Conservation (phyloP, 2,113 vertebrate genomes). For the Megaceryle maxima region DNA sequence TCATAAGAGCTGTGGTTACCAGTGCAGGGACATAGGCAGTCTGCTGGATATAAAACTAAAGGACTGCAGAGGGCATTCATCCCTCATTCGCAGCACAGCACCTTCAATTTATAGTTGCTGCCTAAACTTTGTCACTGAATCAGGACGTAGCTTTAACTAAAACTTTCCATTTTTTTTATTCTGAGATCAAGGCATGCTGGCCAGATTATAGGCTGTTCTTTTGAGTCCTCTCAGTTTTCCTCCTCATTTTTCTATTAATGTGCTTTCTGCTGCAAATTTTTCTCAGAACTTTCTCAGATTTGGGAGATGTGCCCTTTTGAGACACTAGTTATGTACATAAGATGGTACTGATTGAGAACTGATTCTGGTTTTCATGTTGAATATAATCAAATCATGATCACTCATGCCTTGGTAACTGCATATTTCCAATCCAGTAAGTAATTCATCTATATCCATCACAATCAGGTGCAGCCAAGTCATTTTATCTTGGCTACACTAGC, state of each 20-base stretch:
- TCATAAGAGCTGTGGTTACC: neutral
- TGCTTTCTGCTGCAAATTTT: neutral
- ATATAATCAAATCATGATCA: constrained; percentile 21
- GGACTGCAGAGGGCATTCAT: neutral
- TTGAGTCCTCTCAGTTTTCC: neutral
- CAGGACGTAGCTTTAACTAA: neutral
- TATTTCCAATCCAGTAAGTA: neutral
- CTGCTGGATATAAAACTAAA: neutral
- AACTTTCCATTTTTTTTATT: neutral
- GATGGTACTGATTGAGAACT: constrained; percentile 4
- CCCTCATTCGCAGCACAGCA: neutral
- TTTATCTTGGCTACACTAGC: neutral
- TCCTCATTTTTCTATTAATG: neutral
- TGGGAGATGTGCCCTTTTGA: neutral
- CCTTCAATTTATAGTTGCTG: neutral
- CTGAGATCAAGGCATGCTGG: neutral
- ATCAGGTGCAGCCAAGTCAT: constrained; percentile 7
- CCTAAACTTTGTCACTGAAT: neutral
- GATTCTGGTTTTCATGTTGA: constrained; percentile 3
- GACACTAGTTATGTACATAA: neutral
- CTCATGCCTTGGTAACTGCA: neutral
- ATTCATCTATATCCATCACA: neutral
- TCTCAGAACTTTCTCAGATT: neutral
- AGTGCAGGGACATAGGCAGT: too few species aligned
- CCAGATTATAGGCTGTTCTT: neutral